Base-by-base conservation (phyloP, 2,888 invertebrate genomes). In the Rhodophaea formosa region DNA sequence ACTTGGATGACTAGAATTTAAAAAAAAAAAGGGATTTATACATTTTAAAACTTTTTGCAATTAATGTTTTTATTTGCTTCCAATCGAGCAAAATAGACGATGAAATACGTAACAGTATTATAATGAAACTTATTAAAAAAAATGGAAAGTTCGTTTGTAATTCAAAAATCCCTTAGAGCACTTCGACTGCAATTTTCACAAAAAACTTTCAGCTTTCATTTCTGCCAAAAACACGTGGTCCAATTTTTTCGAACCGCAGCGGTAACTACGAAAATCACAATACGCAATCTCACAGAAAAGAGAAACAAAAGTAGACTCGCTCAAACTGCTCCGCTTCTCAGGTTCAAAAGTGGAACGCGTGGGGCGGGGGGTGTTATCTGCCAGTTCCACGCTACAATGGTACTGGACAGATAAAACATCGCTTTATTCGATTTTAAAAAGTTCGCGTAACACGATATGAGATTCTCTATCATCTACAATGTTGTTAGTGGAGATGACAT, bases 231-330 rank as follows among this genome's bases (percentile, higher is more conserved):
- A n/a, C n/a, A 39, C 16, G 35, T 6, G 16, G 16, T 51, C 15
- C 39, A 51, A 17, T n/a, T 51, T 51, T 51, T 45, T 16, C 35
- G 14, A 8, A 15, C 49, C 51, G 35, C 8, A 35, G 51, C 51
- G 35, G 51, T 51, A 15, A 51, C 51, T 35, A 35, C 6, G 51
- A 35, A n/a, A 51, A 51, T 51, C 51, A 51, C 35, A 35, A 51
- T 16, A 35, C 35, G 17, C 35, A 51, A 51, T 51, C 16, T 16
- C 35, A 16, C 16, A 12, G 12, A 46, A 46, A 17, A 35, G 16
- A 51, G 35, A 35, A 51, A n/a, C n/a, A n/a, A 51, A 51, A 51
- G 51, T 51, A 51, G 16, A 17, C 51, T 51, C 51, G 51, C 35
- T 51, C 35, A 51, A 51, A 51, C 51, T 51, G 35, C 15, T 16